phyloP scores from a whole-genome alignment of 2,797 vertebrate genomes.

The Hoplostethus mediterraneus region DNA sequence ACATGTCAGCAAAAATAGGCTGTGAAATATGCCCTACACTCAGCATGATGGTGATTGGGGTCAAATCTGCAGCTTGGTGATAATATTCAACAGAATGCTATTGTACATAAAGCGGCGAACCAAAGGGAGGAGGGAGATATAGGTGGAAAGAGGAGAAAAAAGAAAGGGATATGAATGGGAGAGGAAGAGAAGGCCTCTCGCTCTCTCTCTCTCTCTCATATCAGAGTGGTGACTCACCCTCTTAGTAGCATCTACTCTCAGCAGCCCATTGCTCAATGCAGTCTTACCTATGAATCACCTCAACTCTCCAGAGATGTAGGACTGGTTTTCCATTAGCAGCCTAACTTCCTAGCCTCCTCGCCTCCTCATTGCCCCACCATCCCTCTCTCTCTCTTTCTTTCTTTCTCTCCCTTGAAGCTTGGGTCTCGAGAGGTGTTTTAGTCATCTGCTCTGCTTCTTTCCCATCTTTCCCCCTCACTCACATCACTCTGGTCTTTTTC shows the following conservation, averaged over 20 bases:
- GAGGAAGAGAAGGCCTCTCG: neutral
- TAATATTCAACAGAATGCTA: conserved; percentile 5
- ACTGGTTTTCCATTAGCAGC: conserved; percentile 13
- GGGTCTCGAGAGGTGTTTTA: neutral
- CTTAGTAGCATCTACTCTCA: neutral
- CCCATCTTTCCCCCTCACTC: neutral
- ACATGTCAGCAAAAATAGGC: neutral
- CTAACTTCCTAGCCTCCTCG: neutral
- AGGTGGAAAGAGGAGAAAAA: neutral
- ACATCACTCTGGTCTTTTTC: neutral
- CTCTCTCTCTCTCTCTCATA: neutral
- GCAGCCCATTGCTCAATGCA: neutral
- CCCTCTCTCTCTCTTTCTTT: too few species aligned
- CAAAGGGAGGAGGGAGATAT: neutral
- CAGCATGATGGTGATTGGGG: conserved; percentile 1
- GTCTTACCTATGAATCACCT: conserved; percentile 19
- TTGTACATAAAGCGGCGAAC: neutral
- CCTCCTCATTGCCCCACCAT: neutral
- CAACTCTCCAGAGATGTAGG: neutral
- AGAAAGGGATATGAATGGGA: neutral
- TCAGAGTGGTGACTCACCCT: conserved; percentile 20
- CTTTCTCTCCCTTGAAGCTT: neutral
- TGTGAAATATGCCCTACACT: neutral
- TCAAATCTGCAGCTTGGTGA: conserved; percentile 6
- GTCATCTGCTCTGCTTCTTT: neutral